These are phyloP conservation scores for Diprion similis DNA, from an alignment of 1,140 invertebrate genomes.

Conservation along the genomic window DNA sequence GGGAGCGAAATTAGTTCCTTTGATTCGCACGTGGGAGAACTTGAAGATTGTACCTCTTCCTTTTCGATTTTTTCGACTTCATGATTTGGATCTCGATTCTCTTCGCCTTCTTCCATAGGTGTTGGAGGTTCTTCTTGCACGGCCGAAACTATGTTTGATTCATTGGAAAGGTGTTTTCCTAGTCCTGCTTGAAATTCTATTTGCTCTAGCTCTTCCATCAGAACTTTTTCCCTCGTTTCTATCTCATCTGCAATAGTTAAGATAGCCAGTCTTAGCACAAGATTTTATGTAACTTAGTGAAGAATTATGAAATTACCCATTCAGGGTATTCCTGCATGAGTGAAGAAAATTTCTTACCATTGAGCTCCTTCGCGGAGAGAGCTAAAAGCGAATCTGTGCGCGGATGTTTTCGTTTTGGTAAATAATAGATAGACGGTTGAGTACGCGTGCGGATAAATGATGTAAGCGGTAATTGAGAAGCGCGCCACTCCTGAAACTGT, in stretches of 20 bases:
- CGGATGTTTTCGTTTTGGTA: constrained; percentile 76
- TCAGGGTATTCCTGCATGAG: constrained; percentile 43
- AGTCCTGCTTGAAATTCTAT: constrained; percentile 53
- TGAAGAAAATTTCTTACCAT: constrained; percentile 58
- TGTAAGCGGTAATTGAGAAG: constrained; percentile 75
- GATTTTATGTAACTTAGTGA: not conserved
- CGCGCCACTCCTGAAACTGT: constrained; percentile 89
- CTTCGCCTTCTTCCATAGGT: constrained; percentile 47
- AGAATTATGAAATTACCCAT: not conserved
- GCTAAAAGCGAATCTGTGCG: constrained; percentile 65
- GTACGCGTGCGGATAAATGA: constrained; percentile 89
- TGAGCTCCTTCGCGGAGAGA: constrained; percentile 66
- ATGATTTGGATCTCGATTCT: constrained; percentile 59
- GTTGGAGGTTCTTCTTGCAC: constrained; percentile 32
- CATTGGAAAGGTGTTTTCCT: constrained; percentile 46
- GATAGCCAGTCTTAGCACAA: constrained; percentile 20
- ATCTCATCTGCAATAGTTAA: constrained; percentile 50
- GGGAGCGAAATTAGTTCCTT: constrained; percentile 19
- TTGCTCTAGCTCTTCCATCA: constrained; percentile 58
- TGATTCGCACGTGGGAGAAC: constrained; percentile 10
- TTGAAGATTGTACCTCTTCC: constrained; percentile 25
- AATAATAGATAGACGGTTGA: constrained; percentile 87
- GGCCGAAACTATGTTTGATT: constrained; percentile 33
- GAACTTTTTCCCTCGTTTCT: constrained; percentile 59
- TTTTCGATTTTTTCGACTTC: constrained; percentile 42